Conservation (phyloP, 1,140 invertebrate genomes). For the Cecropterus lyciades region DNA sequence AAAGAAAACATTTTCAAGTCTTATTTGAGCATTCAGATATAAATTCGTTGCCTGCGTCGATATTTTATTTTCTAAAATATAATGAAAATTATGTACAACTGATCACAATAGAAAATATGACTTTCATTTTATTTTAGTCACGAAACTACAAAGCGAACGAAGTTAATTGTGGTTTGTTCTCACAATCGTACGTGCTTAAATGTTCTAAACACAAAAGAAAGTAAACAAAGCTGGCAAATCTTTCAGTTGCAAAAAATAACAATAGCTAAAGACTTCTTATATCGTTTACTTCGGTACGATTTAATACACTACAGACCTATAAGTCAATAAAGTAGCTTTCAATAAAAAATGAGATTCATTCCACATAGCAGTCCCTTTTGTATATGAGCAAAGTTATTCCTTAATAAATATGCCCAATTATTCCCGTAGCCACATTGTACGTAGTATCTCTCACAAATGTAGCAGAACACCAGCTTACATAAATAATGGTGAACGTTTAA, state of each 20-base stretch:
- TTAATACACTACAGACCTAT: neutral
- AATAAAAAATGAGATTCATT: neutral
- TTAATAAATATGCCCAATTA: neutral
- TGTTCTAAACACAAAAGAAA: slow-evolving; percentile 33
- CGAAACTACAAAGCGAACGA: slow-evolving; percentile 20
- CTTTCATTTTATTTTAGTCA: slow-evolving; percentile 22
- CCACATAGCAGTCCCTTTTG: neutral
- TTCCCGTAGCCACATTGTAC: slow-evolving; percentile 5
- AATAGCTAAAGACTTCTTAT: slow-evolving; percentile 17
- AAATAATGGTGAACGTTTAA: slow-evolving; percentile 24
- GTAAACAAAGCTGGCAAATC: slow-evolving; percentile 24
- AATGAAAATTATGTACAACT: neutral
- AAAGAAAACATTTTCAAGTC: too few relatives aligned
- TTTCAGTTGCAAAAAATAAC: slow-evolving; percentile 32
- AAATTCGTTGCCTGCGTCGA: neutral
- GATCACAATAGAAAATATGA: slow-evolving; percentile 11
- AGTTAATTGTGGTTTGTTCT: slow-evolving; percentile 33
- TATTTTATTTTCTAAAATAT: slow-evolving; percentile 3
- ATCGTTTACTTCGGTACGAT: neutral
- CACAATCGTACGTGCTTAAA: slow-evolving; percentile 31
- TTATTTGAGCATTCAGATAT: too few relatives aligned
- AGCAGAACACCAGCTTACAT: slow-evolving; percentile 6
- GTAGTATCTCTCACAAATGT: slow-evolving; percentile 11
- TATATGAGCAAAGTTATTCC: neutral
- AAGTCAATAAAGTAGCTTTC: neutral